Conservation (phyloP, 2,113 vertebrate species). For the Percopsis transmontana region DNA sequence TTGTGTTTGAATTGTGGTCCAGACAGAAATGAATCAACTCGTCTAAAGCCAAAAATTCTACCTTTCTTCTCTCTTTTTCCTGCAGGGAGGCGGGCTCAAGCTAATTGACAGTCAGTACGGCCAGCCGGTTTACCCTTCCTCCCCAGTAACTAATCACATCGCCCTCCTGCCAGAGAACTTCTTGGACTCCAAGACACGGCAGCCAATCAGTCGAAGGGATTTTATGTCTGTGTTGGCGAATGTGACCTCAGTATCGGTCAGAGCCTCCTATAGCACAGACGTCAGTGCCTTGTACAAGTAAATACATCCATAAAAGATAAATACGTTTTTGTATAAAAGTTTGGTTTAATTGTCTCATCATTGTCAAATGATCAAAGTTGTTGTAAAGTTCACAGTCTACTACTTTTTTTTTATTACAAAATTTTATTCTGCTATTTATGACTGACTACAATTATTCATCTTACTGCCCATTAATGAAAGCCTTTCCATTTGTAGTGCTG, state of each 20-base stretch:
- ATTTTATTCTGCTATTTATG: too few relatives aligned
- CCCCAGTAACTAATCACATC: slow-evolving; percentile 49
- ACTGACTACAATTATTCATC: too few relatives aligned
- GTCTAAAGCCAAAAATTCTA: neutral
- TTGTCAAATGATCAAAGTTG: neutral
- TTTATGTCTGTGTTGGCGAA: slow-evolving; percentile 64
- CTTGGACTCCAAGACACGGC: slow-evolving; percentile 33
- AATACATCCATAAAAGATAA: neutral
- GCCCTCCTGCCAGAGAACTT: slow-evolving; percentile 68
- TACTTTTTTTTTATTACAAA: neutral
- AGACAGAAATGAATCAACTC: neutral
- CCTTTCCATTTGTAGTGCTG: too few relatives aligned
- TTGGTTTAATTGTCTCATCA: neutral
- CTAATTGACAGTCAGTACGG: slow-evolving; percentile 57
- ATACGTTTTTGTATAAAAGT: too few relatives aligned
- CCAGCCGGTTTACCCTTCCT: slow-evolving; percentile 62
- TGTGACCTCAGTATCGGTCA: slow-evolving; percentile 59
- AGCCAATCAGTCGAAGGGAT: slow-evolving; percentile 57
- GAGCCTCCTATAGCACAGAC: slow-evolving; percentile 70
- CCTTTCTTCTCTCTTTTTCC: neutral
- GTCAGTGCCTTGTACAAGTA: slow-evolving; percentile 68
- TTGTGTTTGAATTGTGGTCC: slow-evolving; percentile 1
- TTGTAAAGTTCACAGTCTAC: too few relatives aligned
- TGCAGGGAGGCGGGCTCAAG: slow-evolving; percentile 63
- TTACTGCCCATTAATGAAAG: too few relatives aligned